phyloP scores from a whole-genome alignment of 1,140 invertebrate species.

The Plodia interpunctella region DNA sequence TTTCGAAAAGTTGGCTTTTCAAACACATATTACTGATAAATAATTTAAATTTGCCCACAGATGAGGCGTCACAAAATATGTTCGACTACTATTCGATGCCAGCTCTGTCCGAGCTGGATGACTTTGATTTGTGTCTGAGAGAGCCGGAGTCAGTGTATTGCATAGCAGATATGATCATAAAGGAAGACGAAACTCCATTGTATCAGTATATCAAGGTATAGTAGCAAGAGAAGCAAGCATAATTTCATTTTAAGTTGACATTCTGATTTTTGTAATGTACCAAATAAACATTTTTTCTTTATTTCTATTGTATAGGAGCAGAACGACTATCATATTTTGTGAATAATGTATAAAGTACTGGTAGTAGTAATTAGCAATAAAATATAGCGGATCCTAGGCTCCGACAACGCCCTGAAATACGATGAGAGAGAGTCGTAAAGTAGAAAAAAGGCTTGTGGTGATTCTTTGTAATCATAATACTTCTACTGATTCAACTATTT shows the following conservation, averaged over 20 bases:
- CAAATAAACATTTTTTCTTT: too few relatives aligned
- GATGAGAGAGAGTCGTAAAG: too few relatives aligned
- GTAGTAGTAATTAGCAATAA: too few relatives aligned
- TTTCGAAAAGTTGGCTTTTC: not conserved
- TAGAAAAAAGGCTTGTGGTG: too few relatives aligned
- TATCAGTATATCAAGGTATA: constrained; percentile 64
- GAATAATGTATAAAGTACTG: too few relatives aligned
- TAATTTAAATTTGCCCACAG: constrained; percentile 19
- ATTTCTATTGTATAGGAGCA: too few relatives aligned
- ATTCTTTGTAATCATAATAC: too few relatives aligned
- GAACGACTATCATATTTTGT: too few relatives aligned
- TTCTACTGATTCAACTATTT: too few relatives aligned
- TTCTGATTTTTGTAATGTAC: too few relatives aligned
- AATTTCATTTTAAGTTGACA: not conserved
- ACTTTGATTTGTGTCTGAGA: constrained; percentile 57
- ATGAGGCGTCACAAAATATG: constrained; percentile 27
- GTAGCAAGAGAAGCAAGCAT: not conserved
- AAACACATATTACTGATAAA: not conserved
- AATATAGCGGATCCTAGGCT: too few relatives aligned
- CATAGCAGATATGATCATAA: constrained; percentile 57
- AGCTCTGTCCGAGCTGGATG: constrained; percentile 59
- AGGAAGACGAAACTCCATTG: constrained; percentile 62
- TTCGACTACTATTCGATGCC: constrained; percentile 69
- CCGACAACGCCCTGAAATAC: too few relatives aligned
- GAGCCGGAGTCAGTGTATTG: constrained; percentile 61